Evolutionary conservation across 2,797 vertebrate genomes (phyloP), one percentile per base, ranked within the genome.

Genomic region (Aldrovandia affinis): DNA sequence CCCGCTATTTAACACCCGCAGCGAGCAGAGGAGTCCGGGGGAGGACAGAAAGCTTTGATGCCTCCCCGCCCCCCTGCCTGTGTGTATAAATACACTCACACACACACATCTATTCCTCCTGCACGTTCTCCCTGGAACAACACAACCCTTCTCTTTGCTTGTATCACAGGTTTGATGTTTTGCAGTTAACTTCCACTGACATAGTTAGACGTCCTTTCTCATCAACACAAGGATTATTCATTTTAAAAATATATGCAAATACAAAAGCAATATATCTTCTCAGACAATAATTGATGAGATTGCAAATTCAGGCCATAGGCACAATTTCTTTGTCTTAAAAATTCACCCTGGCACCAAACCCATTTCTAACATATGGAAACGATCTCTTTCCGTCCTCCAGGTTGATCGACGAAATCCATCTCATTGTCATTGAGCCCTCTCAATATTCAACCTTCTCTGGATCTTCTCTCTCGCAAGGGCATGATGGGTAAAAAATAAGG

Each of bases 371-470:
- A 10, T 18, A 18, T 20, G 12, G 30, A 9, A 65, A 14, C 5
- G 12, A 65, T 22, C 36, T 33, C 10, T 28, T 18, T 68, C 14
- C 0, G 61, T 65, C n/a, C 33, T 70, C n/a, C n/a, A n/a, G n/a
- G n/a, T n/a, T n/a, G n/a, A n/a, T n/a, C n/a, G n/a, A n/a, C n/a
- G n/a, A n/a, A n/a, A n/a, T n/a, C 22, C 6, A 42, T 42, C 65
- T 20, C 78, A 61, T 18, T 36, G 61, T 65, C 70, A 73, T 22
- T 47, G 52, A 44, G 28, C 57, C 79, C 73, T 70, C 70, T 78
- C 39, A 63, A 28, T 30, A 63, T 39, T 44, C 59, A 3, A 47
- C 57, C 12, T 25, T 25, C 44, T 42, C 47, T 33, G 22, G 20
- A n/a, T 4, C 73, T 8, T 3, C 12, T 83, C 68, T 20, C 59